Conservation (phyloP, 2,113 vertebrate genomes). For the Microcebus lehilahytsara region DNA sequence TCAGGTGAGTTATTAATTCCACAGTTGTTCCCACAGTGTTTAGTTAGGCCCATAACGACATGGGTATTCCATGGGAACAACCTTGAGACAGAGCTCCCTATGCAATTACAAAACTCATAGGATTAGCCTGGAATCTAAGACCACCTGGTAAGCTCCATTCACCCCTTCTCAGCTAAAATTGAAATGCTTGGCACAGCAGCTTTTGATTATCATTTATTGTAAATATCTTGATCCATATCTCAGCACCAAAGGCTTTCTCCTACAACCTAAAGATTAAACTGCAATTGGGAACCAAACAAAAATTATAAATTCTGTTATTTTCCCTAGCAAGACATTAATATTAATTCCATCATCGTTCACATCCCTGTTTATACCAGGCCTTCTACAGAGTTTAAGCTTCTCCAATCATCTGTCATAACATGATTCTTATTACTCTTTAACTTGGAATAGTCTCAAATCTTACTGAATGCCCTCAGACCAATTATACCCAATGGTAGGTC, state of each 20-base stretch:
- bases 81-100: not conserved
- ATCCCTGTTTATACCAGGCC: not conserved
- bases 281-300: not conserved
- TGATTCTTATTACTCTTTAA: not conserved
- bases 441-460: not conserved
- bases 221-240: not conserved
- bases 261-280: not conserved
- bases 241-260: not conserved
- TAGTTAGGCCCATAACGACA: not conserved
- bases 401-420: not conserved
- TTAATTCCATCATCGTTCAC: not conserved
- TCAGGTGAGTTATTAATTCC: not conserved
- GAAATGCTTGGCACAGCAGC: not conserved
- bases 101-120: not conserved
- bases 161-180: not conserved
- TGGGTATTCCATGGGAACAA: too few species aligned
- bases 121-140: not conserved
- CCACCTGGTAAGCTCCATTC: not conserved
- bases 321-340: not conserved
- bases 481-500: not conserved
- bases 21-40: not conserved
- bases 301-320: not conserved
- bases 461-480: not conserved
- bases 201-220: not conserved
- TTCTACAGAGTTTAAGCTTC: not conserved